Evolutionary conservation across 2,797 vertebrate genomes (phyloP).

Genomic region (Perodicticus potto): DNA sequence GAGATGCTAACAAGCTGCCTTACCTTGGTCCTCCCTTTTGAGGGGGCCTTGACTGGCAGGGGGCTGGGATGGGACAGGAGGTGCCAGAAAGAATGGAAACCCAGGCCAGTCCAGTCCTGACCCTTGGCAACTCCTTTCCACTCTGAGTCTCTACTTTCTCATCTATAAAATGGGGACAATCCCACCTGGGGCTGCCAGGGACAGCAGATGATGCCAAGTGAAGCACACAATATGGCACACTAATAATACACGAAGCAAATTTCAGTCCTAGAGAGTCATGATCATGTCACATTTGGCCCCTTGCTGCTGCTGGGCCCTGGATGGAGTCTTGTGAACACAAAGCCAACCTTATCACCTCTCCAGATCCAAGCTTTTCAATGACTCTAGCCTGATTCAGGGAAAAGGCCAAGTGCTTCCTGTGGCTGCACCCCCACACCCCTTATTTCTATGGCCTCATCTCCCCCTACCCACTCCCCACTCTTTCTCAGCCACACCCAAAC

Average conservation of each 20-base stretch:
- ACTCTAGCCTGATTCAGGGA: neutral
- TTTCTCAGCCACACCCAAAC: neutral
- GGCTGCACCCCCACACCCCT: neutral
- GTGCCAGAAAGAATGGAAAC: neutral
- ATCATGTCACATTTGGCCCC: neutral
- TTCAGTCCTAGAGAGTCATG: neutral
- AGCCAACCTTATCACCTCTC: neutral
- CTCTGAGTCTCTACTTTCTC: neutral
- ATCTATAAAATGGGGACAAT: neutral
- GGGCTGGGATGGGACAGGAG: neutral
- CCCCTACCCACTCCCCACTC: neutral
- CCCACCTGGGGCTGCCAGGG: neutral
- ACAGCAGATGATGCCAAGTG: neutral
- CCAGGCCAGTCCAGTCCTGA: neutral
- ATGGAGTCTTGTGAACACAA: neutral
- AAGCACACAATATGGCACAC: neutral
- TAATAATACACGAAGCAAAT: neutral
- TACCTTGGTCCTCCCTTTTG: conserved; percentile 59
- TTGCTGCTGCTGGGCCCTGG: neutral
- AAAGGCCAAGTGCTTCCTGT: neutral
- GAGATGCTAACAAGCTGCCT: conserved; percentile 72
- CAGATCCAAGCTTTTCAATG: neutral
- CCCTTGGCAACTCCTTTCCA: neutral
- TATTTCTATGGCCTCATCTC: neutral
- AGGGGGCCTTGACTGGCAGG: neutral